Percentiles rank a stretch among this genome's conserved stretches.
phyloP scores from a whole-genome alignment of 2,113 vertebrate species.

The Struthidea cinerea region DNA sequence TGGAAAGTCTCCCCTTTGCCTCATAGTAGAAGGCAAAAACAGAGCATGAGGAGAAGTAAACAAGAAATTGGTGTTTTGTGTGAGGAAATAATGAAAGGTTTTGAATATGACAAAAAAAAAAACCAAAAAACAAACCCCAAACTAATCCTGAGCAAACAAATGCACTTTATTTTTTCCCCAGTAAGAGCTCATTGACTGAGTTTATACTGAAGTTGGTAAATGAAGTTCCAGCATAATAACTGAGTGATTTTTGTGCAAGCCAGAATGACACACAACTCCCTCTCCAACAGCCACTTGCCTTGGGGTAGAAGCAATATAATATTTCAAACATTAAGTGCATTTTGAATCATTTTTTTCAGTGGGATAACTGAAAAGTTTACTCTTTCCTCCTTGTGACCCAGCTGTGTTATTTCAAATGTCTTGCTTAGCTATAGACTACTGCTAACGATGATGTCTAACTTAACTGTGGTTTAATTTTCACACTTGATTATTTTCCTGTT shows the following conservation, averaged over 20 bases:
- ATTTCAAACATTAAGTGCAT: background rate
- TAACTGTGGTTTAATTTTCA: conserved; percentile 3
- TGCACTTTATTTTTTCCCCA: rapidly evolving
- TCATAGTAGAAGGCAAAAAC: background rate
- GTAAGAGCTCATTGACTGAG: background rate
- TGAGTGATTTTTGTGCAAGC: background rate
- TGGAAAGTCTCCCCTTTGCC: background rate
- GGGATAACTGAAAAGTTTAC: background rate
- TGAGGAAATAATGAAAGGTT: background rate
- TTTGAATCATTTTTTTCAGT: background rate
- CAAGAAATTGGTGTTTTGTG: background rate
- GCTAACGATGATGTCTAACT: background rate
- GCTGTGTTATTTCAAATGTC: background rate
- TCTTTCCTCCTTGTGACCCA: background rate
- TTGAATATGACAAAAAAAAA: background rate
- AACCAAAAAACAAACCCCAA: background rate
- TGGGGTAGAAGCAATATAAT: background rate
- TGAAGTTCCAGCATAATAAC: background rate
- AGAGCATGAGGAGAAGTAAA: background rate
- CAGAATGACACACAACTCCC: background rate
- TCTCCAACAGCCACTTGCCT: background rate
- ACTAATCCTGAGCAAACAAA: background rate
- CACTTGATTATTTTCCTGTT: conserved; percentile 1
- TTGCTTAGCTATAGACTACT: background rate
- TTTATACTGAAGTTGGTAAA: background rate